Evolutionary conservation across 2,113 vertebrate species (phyloP).

Genomic region (Salvelinus namaycush): DNA sequence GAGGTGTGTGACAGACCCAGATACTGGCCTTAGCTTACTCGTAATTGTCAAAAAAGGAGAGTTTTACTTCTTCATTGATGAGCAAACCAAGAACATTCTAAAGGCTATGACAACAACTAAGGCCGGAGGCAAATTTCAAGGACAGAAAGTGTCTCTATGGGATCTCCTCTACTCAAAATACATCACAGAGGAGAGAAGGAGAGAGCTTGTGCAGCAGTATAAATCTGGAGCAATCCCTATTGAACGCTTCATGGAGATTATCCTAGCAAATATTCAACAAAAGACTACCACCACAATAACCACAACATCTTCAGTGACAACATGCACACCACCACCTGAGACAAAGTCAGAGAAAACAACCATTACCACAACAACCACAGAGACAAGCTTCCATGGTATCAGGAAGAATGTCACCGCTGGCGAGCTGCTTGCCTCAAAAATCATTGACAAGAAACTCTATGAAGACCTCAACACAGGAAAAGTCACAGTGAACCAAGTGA

Average conservation of each 20-base stretch:
- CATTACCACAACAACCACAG: not conserved
- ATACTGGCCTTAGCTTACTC: constrained; percentile 75
- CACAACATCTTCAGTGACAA: not conserved
- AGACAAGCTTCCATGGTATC: constrained; percentile 53
- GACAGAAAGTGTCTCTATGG: constrained; percentile 61
- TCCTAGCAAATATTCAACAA: constrained; percentile 49
- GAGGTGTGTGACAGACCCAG: constrained; percentile 73
- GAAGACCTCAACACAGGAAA: constrained; percentile 10
- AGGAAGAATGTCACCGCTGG: constrained; percentile 55
- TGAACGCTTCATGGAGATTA: constrained; percentile 45
- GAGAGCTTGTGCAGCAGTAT: constrained; percentile 57
- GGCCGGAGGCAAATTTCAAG: constrained; percentile 64
- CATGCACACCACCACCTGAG: not conserved
- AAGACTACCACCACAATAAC: constrained; percentile 45
- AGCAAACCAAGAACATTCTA: constrained; percentile 47
- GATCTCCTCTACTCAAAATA: constrained; percentile 72
- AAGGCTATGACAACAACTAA: constrained; percentile 41
- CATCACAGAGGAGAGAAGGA: constrained; percentile 53
- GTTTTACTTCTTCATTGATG: constrained; percentile 55
- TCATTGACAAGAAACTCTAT: constrained; percentile 58
- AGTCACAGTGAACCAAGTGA: constrained; percentile 11
- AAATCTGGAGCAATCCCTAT: constrained; percentile 50
- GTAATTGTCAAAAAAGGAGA: constrained; percentile 73
- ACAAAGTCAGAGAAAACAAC: constrained; percentile 54
- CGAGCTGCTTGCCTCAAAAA: not conserved